phyloP scores from a whole-genome alignment of 2,888 invertebrate species.

The Rhabditoides inermis region DNA sequence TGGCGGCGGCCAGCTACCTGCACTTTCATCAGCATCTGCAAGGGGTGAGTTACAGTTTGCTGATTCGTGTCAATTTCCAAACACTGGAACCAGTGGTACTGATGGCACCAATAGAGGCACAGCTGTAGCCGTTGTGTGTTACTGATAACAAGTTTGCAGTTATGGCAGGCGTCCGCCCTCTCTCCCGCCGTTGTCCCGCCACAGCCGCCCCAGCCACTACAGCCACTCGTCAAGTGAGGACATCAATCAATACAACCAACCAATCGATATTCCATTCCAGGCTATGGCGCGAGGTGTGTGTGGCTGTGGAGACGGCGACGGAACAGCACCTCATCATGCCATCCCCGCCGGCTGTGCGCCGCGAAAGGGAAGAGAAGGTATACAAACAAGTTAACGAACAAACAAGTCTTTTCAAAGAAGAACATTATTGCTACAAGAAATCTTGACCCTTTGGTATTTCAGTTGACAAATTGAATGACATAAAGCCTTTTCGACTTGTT shows the following conservation, averaged over 20 bases:
- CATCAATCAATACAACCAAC: too few species aligned
- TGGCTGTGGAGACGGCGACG: constrained; percentile 60
- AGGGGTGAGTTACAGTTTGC: constrained; percentile 11
- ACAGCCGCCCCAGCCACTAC: constrained; percentile 26
- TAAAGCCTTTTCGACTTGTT: too few species aligned
- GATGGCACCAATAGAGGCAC: too few species aligned
- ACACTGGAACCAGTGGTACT: too few species aligned
- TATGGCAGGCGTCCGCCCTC: constrained; percentile 18
- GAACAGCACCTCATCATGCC: constrained; percentile 62
- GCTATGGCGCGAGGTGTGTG: constrained; percentile 76
- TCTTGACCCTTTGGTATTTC: too few species aligned
- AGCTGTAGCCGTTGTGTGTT: too few species aligned
- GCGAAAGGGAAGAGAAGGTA: background rate
- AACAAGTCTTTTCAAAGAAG: too few species aligned
- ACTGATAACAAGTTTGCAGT: too few species aligned
- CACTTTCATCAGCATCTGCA: constrained; percentile 64
- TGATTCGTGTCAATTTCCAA: too few species aligned
- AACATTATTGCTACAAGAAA: background rate
- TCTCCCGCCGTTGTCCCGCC: constrained; percentile 15
- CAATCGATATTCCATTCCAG: too few species aligned
- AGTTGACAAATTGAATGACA: too few species aligned
- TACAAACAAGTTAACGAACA: constrained; percentile 1
- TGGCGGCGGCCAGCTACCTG: constrained; percentile 90
- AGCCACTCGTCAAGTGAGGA: constrained; percentile 25
- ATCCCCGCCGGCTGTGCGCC: constrained; percentile 57